Base-by-base conservation (phyloP, 2,113 vertebrate species). In the Scomber japonicus region DNA sequence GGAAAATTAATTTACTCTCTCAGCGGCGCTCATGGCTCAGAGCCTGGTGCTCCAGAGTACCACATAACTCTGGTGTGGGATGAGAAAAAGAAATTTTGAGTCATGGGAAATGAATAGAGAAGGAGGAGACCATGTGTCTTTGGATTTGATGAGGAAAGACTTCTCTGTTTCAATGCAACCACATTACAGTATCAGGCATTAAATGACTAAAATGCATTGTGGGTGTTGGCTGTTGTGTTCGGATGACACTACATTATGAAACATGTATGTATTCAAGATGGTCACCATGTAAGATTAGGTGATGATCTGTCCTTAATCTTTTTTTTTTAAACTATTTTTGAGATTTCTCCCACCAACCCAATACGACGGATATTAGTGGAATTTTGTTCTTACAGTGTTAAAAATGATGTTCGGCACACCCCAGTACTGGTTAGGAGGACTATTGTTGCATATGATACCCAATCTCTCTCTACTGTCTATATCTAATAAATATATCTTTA, bases 1-100 rank as follows among this genome's bases (percentile, higher is more conserved):
- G 68, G 78, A 63, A 84, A 86, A 88, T 87, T 60, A 54, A 89
- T 89, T 84, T 78, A 82, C 82, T 86, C 80, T 82, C 61, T 64
- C 51, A 56, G 71, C 11, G 46, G 78, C 64, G 51, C 72, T 88
- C 75, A 72, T 5, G 5, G 71, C 60, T 81, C 51, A 67, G 3
- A 79, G 63, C n/a, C 35, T 40, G 50, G 75, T 0, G 30, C 57
- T 21, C 40, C 54, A 60, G 40, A 80, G 69, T 11, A 13, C 71
- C 30, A 60, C 54, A 70, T 49, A 51, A 69, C 70, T 55, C 73
- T 27, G 49, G n/a, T 11, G 66, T 78, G 48, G 49, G 57, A 81
- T 27, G 40, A 66, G 48, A 63, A 54, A 27, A 60, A 63, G 44
- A 68, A 19, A 74, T 40, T 73, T 49, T 53, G 57, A 67, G 24